These are phyloP conservation scores for Xanthia icteritia DNA, from an alignment of 2,888 invertebrate species.

Conservation along the genomic window DNA sequence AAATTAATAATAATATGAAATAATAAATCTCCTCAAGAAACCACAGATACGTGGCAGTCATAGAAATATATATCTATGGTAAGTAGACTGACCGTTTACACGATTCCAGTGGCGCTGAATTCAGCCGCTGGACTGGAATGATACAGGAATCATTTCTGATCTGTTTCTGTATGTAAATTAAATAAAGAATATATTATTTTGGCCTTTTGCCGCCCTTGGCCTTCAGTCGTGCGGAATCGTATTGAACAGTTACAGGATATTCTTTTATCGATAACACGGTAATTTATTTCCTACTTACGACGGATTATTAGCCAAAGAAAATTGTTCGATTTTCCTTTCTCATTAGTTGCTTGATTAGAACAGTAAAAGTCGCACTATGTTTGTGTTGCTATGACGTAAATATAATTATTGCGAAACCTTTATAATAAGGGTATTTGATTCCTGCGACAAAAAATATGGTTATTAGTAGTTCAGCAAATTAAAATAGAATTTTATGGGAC, in stretches of 20 bases:
- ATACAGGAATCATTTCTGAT: background rate
- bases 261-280: conserved; percentile 11
- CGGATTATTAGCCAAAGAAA: conserved; percentile 25
- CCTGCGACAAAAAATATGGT: too few species aligned
- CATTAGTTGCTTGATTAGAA: background rate
- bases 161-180: background rate
- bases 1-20: too few species aligned
- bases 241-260: conserved; percentile 5
- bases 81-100: too few species aligned
- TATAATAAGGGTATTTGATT: too few species aligned
- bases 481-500: too few species aligned
- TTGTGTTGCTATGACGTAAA: conserved; percentile 9
- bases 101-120: too few species aligned
- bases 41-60: too few species aligned
- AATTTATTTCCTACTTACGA: conserved; percentile 15
- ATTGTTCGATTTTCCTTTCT: conserved; percentile 23
- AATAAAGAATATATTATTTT: background rate
- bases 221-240: background rate
- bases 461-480: too few species aligned
- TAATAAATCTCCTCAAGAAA: background rate
- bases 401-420: background rate
- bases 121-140: too few species aligned
- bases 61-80: too few species aligned
- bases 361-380: background rate
- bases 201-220: background rate